Percentiles rank a stretch among this genome's conserved stretches.
Conservation (phyloP, 2,888 invertebrate species). For the Anorthoa munda region DNA sequence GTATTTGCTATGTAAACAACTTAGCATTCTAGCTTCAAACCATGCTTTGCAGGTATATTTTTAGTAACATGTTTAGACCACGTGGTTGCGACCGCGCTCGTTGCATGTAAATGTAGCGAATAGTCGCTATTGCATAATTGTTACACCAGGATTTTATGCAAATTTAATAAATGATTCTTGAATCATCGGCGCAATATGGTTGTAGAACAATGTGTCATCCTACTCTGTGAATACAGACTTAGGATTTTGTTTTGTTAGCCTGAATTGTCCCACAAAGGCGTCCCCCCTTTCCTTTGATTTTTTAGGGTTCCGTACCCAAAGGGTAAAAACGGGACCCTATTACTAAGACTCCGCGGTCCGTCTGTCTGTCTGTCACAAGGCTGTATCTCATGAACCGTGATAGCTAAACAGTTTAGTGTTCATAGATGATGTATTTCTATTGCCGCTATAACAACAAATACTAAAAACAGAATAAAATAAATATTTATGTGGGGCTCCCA, state of each 20-base stretch:
- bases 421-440: no score
- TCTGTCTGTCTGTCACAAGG: no score
- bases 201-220: not conserved
- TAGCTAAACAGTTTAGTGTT: no score
- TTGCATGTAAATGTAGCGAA: not conserved
- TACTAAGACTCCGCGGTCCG: no score
- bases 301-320: no score
- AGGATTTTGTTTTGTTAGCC: not conserved
- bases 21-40: not conserved
- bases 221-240: not conserved
- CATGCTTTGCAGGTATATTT: not conserved
- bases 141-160: not conserved
- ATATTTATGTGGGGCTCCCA: no score
- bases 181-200: not conserved
- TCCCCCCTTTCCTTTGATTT: no score
- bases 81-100: not conserved
- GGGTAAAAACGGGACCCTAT: no score
- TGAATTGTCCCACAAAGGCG: no score
- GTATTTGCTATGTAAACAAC: not conserved
- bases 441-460: no score
- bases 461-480: no score
- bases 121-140: not conserved
- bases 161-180: conserved; percentile 7
- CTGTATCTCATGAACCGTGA: no score
- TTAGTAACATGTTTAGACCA: conserved; percentile 12